A percentile compares a stretch with the other conserved stretches of the same genome.
phyloP scores from a whole-genome alignment of 2,888 invertebrate species.

The Suillia variegata region DNA sequence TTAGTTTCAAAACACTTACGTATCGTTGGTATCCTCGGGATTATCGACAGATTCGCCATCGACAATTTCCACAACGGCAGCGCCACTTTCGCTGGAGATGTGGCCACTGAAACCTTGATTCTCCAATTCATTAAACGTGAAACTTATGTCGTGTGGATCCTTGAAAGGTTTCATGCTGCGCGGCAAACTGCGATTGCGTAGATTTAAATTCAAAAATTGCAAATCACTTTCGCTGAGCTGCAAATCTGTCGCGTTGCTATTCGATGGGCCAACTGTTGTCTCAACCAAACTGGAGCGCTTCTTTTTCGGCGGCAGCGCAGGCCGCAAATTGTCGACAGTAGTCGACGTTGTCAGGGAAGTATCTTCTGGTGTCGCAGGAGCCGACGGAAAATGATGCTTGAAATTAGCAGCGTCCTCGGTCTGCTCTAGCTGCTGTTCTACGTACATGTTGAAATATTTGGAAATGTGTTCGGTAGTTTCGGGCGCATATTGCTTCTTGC shows the following conservation, averaged over 20 bases:
- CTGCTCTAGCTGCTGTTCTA: constrained; percentile 28
- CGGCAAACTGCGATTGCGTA: constrained; percentile 56
- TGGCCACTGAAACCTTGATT: no score
- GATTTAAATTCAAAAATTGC: constrained; percentile 57
- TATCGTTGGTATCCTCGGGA: no score
- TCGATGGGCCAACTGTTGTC: constrained; percentile 10
- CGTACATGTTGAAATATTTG: constrained; percentile 46
- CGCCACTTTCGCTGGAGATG: background rate
- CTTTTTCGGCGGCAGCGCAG: constrained; percentile 52
- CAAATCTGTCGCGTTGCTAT: constrained; percentile 33
- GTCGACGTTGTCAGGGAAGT: constrained; percentile 30
- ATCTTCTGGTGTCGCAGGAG: constrained; percentile 25
- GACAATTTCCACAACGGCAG: background rate
- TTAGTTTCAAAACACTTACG: no score
- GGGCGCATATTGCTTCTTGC: constrained; percentile 39
- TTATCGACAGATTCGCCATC: no score
- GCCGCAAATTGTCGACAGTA: constrained; percentile 37
- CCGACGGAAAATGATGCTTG: constrained; percentile 36
- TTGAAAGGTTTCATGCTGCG: constrained; percentile 55
- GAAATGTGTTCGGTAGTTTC: constrained; percentile 49
- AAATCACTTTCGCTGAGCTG: constrained; percentile 58
- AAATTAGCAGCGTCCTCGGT: constrained; percentile 27
- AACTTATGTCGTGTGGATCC: constrained; percentile 58
- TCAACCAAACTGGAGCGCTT: constrained; percentile 37
- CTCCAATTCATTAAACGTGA: constrained; percentile 57